Evolutionary conservation across 2,113 vertebrate species (phyloP).

Genomic region (Lates calcarifer): DNA sequence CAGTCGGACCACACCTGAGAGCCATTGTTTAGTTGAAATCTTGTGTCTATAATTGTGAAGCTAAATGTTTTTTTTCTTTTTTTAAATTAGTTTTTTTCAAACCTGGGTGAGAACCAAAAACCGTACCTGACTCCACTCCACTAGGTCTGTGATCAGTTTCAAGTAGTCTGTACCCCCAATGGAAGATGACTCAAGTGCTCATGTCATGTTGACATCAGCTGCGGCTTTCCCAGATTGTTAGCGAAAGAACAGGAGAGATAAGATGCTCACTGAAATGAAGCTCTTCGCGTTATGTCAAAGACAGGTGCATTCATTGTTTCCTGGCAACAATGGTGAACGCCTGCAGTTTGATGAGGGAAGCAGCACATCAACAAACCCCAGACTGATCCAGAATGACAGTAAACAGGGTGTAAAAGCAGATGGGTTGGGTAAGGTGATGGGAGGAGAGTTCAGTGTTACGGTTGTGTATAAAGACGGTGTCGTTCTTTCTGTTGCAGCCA

Average conservation of each 20-base stretch:
- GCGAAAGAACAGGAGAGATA: background rate
- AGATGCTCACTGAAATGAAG: conserved; percentile 20
- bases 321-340: conserved; percentile 46
- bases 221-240: conserved; percentile 6
- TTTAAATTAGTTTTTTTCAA: too few relatives aligned
- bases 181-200: background rate
- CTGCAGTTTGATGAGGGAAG: conserved; percentile 24
- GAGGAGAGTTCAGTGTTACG: background rate
- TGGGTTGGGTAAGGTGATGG: background rate
- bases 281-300: conserved; percentile 32
- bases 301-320: conserved; percentile 39
- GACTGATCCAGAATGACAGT: conserved; percentile 10
- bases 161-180: background rate
- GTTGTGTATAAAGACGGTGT: background rate
- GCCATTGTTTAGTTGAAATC: too few relatives aligned
- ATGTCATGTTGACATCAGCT: conserved; percentile 13
- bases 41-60: too few relatives aligned
- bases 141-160: conserved; percentile 2
- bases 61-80: background rate
- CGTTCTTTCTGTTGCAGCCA: conserved; percentile 83
- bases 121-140: background rate
- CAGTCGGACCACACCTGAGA: conserved; percentile 14
- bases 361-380: background rate
- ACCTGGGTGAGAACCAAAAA: background rate
- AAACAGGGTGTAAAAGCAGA: conserved; percentile 22